Conservation (phyloP, 2,797 vertebrate genomes). For the Enteromius treurensis region DNA sequence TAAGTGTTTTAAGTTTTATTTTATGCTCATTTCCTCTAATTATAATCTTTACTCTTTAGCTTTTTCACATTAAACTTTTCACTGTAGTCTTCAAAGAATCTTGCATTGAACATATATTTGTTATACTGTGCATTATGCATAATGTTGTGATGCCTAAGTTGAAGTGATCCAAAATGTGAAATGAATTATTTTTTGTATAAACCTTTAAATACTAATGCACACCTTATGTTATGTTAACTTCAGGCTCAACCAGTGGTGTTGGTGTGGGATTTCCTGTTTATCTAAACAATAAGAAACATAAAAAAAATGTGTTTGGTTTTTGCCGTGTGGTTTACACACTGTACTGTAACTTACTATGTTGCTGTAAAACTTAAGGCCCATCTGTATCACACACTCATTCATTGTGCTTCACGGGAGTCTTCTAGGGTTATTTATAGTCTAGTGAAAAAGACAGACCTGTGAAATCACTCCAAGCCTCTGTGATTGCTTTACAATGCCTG, state of each 20-base stretch:
- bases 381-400: conserved; percentile 12
- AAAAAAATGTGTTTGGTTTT: neutral
- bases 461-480: conserved; percentile 50
- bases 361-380: neutral
- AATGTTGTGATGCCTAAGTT: neutral
- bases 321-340: neutral
- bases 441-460: conserved; percentile 57
- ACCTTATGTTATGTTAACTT: neutral
- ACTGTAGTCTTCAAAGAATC: neutral
- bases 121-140: neutral
- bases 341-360: neutral
- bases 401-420: conserved; percentile 10
- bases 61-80: neutral
- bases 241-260: neutral
- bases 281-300: neutral
- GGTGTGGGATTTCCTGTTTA: neutral
- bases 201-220: neutral
- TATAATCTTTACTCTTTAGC: neutral
- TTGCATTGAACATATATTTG: neutral
- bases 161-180: neutral
- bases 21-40: neutral
- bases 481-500: conserved; percentile 60
- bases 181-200: neutral
- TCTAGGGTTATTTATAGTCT: conserved; percentile 12
- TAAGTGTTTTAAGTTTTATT: neutral